Conservation (phyloP, 2,113 vertebrate species). For the Xyliphius kryptos region DNA sequence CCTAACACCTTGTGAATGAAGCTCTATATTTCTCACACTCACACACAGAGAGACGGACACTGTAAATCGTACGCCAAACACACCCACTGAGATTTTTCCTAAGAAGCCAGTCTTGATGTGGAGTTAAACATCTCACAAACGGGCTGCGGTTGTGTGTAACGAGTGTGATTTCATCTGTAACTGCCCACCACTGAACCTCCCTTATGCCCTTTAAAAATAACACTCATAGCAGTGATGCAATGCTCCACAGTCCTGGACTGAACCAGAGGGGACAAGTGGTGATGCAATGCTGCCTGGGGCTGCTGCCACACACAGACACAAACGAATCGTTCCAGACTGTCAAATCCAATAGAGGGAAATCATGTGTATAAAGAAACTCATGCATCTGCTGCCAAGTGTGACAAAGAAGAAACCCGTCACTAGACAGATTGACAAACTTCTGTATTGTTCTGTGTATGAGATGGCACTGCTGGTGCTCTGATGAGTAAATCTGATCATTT, state of each 20-base stretch:
- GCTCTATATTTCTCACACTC: no score
- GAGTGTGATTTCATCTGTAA: constrained; percentile 56
- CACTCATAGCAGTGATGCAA: constrained; percentile 56
- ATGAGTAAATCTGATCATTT: constrained; percentile 8
- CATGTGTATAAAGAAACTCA: constrained; percentile 43
- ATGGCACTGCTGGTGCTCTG: constrained; percentile 1
- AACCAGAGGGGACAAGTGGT: no score
- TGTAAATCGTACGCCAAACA: constrained; percentile 47
- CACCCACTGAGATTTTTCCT: constrained; percentile 49
- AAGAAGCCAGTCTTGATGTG: constrained; percentile 43
- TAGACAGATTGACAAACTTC: constrained; percentile 45
- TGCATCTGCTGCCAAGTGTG: constrained; percentile 51
- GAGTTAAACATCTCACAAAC: no score
- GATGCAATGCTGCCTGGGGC: constrained; percentile 4
- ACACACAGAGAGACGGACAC: constrained; percentile 34
- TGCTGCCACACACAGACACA: background rate
- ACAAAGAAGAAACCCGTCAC: constrained; percentile 55
- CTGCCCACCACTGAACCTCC: constrained; percentile 40
- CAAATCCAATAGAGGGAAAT: constrained; percentile 48
- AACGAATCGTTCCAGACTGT: constrained; percentile 41
- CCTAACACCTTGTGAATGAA: constrained; percentile 26
- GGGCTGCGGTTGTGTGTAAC: constrained; percentile 58
- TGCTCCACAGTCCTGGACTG: no score
- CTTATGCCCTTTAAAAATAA: constrained; percentile 40
- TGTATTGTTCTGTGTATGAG: constrained; percentile 36